These are phyloP conservation scores for Caranx melampygus DNA, from an alignment of 2,113 vertebrate species.

Conservation along the genomic window DNA sequence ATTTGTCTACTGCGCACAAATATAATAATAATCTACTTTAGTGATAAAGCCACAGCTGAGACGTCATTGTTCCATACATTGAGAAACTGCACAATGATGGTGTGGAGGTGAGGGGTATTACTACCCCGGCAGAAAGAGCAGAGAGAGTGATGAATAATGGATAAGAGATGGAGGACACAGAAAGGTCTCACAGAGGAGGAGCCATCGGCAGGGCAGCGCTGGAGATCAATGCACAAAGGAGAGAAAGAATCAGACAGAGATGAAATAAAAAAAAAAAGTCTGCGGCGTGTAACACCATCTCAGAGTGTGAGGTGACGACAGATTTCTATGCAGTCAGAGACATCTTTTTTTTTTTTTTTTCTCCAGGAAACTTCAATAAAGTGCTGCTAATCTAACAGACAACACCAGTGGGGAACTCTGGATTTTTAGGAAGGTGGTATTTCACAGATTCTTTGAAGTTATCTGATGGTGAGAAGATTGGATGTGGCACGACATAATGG, in stretches of 20 bases:
- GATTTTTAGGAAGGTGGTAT: conserved; percentile 53
- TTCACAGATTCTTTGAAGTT: conserved; percentile 71
- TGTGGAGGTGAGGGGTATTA: conserved; percentile 49
- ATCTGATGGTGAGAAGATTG: conserved; percentile 67
- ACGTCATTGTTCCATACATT: conserved; percentile 26
- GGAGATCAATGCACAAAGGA: conserved; percentile 58
- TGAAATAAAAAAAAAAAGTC: conserved; percentile 36
- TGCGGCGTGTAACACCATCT: conserved; percentile 29
- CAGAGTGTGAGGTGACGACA: conserved; percentile 53
- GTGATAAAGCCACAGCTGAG: conserved; percentile 33
- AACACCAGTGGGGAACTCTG: conserved; percentile 42
- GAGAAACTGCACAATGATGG: conserved; percentile 38
- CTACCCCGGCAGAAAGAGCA: conserved; percentile 26
- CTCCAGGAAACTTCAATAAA: conserved; percentile 60
- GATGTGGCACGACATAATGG: conserved; percentile 50
- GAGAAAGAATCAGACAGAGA: conserved; percentile 36
- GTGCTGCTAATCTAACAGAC: conserved; percentile 47
- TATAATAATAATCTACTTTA: conserved; percentile 19
- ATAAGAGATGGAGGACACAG: conserved; percentile 54
- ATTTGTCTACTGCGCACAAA: conserved; percentile 2
- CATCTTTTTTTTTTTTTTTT: conserved; percentile 30
- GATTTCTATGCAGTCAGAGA: conserved; percentile 43
- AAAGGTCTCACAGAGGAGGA: conserved; percentile 65
- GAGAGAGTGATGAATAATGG: conserved; percentile 67
- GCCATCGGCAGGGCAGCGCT: conserved; percentile 46